phyloP scores from a whole-genome alignment of 2,888 invertebrate species.

The Phorcus lineatus region DNA sequence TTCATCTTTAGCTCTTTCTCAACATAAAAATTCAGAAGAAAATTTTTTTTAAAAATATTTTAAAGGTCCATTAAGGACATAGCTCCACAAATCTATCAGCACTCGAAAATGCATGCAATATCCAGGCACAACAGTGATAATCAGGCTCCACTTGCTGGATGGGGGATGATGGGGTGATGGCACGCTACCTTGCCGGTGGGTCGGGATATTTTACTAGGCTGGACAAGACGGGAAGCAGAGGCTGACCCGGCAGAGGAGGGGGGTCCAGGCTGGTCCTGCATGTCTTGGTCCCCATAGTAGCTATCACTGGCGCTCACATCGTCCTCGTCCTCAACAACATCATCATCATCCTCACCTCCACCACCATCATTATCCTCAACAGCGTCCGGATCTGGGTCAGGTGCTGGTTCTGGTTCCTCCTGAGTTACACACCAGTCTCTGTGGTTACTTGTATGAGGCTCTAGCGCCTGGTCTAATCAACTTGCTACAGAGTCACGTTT shows the following conservation, averaged over 20 bases:
- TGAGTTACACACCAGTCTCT: neutral
- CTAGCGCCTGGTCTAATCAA: no score
- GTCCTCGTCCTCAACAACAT: conserved; percentile 34
- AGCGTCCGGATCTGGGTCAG: conserved; percentile 24
- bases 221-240: neutral
- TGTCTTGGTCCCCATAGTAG: conserved; percentile 18
- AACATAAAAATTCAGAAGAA: no score
- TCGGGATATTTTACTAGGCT: conserved; percentile 8
- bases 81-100: no score
- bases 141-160: no score
- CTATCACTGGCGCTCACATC: conserved; percentile 44
- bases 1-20: no score
- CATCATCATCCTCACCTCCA: no score
- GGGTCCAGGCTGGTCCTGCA: conserved; percentile 33
- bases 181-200: conserved; percentile 2
- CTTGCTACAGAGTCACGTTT: no score
- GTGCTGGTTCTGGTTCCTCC: neutral
- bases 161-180: neutral
- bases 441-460: no score
- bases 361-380: conserved; percentile 29
- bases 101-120: no score
- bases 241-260: neutral
- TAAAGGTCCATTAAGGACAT: no score
- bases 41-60: no score
- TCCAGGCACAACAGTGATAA: no score